These are phyloP conservation scores for Probaryconus sp. DNA, from an alignment of 1,140 invertebrate genomes.

Conservation along the genomic window DNA sequence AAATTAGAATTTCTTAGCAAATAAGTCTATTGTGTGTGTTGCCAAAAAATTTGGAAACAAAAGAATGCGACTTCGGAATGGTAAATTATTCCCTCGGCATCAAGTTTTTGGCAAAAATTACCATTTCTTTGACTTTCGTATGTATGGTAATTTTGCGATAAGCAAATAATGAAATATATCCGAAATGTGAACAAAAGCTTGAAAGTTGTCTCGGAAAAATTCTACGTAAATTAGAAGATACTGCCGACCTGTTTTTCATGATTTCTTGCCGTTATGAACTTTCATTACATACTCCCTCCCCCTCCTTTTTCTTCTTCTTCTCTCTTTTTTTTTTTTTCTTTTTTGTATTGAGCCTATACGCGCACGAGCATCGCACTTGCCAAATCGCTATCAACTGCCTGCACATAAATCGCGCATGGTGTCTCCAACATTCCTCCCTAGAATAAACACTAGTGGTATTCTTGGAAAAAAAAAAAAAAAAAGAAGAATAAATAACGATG, in stretches of 20 bases:
- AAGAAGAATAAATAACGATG: conserved; percentile 16
- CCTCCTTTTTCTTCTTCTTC: no score
- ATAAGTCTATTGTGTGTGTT: no score
- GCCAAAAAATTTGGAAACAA: no score
- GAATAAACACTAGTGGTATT: conserved; percentile 51
- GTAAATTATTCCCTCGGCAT: no score
- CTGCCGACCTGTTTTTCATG: conserved; percentile 34
- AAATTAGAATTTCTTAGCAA: no score
- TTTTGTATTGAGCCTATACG: conserved; percentile 43
- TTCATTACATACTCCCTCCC: conserved; percentile 29
- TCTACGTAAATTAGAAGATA: conserved; percentile 33
- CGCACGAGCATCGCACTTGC: conserved; percentile 45
- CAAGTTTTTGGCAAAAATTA: no score
- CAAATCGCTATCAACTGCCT: conserved; percentile 65
- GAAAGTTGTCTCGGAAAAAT: background rate
- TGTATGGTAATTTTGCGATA: no score
- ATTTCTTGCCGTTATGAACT: conserved; percentile 55
- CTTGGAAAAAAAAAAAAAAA: conserved; percentile 25
- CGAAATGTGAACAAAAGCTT: conserved; percentile 10
- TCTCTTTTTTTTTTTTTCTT: conserved; percentile 24
- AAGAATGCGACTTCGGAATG: no score
- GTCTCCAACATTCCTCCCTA: conserved; percentile 54
- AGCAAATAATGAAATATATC: no score
- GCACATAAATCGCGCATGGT: conserved; percentile 51
- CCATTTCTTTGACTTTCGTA: no score